phyloP scores from a whole-genome alignment of 2,888 invertebrate genomes.

The Zaprionus obscuricornis region DNA sequence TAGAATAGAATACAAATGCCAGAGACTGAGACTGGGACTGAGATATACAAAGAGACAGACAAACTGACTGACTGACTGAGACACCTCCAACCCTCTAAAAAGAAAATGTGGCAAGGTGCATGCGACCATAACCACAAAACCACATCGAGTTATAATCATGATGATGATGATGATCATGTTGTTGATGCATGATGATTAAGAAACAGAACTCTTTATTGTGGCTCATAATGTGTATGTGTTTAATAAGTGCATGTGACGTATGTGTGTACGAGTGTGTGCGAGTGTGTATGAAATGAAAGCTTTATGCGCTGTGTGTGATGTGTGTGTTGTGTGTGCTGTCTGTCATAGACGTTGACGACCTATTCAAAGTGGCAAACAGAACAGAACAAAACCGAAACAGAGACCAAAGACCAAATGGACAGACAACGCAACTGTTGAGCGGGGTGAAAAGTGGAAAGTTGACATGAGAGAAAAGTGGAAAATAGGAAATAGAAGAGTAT shows the following conservation, averaged over 20 bases:
- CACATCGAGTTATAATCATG: conserved; percentile 32
- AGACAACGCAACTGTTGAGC: conserved; percentile 11
- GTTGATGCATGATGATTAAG: conserved; percentile 39
- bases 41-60: neutral
- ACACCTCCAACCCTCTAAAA: conserved; percentile 36
- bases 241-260: conserved; percentile 47
- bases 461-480: neutral
- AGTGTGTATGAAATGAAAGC: conserved; percentile 45
- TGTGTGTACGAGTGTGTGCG: neutral
- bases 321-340: conserved; percentile 18
- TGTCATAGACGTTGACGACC: conserved; percentile 51
- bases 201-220: conserved; percentile 41
- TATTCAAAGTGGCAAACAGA: conserved; percentile 73
- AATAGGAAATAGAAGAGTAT: neutral
- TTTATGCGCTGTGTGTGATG: conserved; percentile 9
- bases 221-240: conserved; percentile 34
- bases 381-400: conserved; percentile 53
- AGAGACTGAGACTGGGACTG: conserved; percentile 11
- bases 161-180: conserved; percentile 35
- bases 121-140: conserved; percentile 65
- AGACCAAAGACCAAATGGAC: conserved; percentile 36
- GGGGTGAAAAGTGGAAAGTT: neutral
- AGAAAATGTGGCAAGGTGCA: conserved; percentile 71
- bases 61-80: neutral
- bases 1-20: conserved; percentile 42